A percentile compares a stretch with the other conserved stretches of the same genome.
Evolutionary conservation across 92 coral and sea anemone genomes (phyloP).

Genomic region (Siderastrea radians): DNA sequence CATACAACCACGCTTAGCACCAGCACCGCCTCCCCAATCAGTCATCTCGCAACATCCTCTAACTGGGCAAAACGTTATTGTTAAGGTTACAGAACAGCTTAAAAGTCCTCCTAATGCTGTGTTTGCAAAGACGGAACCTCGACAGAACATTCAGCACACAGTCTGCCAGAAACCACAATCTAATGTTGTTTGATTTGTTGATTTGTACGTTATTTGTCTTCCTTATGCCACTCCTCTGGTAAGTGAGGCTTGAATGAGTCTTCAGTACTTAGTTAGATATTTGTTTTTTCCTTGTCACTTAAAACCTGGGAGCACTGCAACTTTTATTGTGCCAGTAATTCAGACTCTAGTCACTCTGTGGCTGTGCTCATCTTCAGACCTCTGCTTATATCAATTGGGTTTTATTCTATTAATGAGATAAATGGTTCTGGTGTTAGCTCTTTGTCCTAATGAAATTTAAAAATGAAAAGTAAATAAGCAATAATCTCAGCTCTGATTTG

Average conservation of each 20-base stretch:
- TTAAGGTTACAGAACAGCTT: conserved; percentile 83
- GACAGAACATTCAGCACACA: conserved; percentile 78
- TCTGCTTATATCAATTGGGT: not conserved
- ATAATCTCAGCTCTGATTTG: not conserved
- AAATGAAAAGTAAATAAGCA: too few species aligned
- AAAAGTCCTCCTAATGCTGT: conserved; percentile 88
- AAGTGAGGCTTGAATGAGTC: not conserved
- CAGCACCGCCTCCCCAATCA: conserved; percentile 94
- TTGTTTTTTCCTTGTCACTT: not conserved
- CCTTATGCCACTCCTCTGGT: not conserved
- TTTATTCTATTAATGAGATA: too few species aligned
- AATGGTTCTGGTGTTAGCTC: too few species aligned
- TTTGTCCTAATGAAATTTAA: too few species aligned
- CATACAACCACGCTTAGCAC: conserved; percentile 96
- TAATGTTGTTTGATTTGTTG: conserved; percentile 80
- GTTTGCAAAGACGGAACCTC: conserved; percentile 81
- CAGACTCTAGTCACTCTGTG: not conserved
- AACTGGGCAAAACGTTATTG: conserved; percentile 77
- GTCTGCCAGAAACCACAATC: conserved; percentile 93
- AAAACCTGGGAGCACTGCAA: too few species aligned
- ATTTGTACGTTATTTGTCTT: not conserved
- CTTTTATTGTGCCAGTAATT: not conserved
- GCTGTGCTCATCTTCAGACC: not conserved
- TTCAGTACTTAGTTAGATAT: not conserved
- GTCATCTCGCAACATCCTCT: conserved; percentile 80